A percentile compares a stretch with the other conserved stretches of the same genome.
phyloP scores from a whole-genome alignment of 2,797 vertebrate genomes.

The Falco novaeseelandiae region DNA sequence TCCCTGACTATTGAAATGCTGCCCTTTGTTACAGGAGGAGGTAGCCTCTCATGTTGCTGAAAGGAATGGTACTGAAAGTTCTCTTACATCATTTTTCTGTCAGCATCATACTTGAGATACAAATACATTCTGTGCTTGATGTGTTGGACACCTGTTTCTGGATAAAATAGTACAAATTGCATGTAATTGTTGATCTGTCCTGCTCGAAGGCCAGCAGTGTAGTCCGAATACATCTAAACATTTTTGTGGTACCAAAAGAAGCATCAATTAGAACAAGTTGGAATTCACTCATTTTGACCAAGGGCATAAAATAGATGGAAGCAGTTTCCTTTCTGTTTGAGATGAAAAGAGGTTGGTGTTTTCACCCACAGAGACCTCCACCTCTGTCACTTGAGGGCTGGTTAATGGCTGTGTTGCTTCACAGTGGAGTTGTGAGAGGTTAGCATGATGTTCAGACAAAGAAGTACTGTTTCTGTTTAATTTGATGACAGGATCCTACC shows the following conservation, averaged over 20 bases:
- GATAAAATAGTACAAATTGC: background rate
- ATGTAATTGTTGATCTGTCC: background rate
- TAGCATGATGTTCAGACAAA: background rate
- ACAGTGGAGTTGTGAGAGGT: background rate
- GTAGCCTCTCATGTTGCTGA: background rate
- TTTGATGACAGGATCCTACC: background rate
- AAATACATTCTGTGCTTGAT: background rate
- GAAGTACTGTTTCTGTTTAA: background rate
- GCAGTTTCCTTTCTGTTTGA: background rate
- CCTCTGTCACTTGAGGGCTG: background rate
- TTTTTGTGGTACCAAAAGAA: background rate
- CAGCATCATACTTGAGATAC: background rate
- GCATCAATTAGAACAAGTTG: background rate
- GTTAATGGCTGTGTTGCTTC: background rate
- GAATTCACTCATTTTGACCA: background rate
- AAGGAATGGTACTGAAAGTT: background rate
- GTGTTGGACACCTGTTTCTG: background rate
- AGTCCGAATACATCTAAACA: background rate
- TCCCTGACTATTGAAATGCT: background rate
- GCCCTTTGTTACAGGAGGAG: background rate
- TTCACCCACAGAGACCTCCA: background rate
- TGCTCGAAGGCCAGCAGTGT: background rate
- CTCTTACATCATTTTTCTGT: background rate
- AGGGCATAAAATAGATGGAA: background rate
- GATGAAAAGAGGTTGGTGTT: background rate